Evolutionary conservation across 2,113 vertebrate genomes (phyloP), one percentile per base, ranked within the genome.

Genomic region (Neotoma lepida): DNA sequence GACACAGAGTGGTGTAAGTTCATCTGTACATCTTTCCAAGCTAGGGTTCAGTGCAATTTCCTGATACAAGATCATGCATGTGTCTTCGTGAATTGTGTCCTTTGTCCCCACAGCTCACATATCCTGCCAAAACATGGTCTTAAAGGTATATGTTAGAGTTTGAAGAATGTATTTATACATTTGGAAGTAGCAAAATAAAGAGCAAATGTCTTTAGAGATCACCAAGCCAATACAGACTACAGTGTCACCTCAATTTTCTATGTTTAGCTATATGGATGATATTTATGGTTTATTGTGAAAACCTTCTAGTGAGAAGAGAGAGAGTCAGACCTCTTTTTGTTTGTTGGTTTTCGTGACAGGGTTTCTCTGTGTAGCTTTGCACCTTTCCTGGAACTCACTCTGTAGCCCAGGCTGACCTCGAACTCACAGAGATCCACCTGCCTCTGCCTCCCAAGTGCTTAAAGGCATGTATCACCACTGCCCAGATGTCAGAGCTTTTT

Each of bases 41-140:
- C 33, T 6, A n/a, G 4, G 4, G 49, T 54, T 80, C 33, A 54
- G 4, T 80, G 2, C 6, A 54, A 13, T 24, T 80, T 1, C 35
- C 51, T n/a, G 9, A 6, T n/a, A 4, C 9, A 35, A 54, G 22
- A 24, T 33, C 54, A 15, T 35, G 8, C 2, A 56, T 0, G 2
- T n/a, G 1, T 13, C 10, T 54, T 4, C 1, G 0, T n/a, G 33
- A 2, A 3, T 26, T 56, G 6, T 17, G 6, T 14, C 22, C 4
- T n/a, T 56, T 24, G 24, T 13, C 5, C 5, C 9, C 10, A 6
- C 35, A n/a, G 6, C 33, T 56, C 10, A 56, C 20, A 56, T 58
- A 39, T 56, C 6, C 20, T 82, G 12, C 20, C 35, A 58, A 82
- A 26, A 15, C 2, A 15, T 0, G 22, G 13, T 39, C 35, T 81